Conservation (phyloP, 2,888 invertebrate species). For the Plusia festucae region DNA sequence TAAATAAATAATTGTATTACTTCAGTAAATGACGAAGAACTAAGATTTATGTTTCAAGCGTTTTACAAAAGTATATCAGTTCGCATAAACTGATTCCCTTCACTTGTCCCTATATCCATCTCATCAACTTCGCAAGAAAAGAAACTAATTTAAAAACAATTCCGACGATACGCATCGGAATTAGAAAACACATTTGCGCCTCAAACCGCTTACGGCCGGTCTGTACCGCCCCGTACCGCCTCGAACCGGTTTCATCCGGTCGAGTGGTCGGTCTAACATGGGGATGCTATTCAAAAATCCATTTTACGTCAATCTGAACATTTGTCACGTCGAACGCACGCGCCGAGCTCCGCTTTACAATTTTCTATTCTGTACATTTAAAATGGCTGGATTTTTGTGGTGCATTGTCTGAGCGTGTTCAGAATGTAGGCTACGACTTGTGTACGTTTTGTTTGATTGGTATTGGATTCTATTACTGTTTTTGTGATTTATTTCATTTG, state of each 20-base stretch:
- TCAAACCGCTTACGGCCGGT: conserved; percentile 56
- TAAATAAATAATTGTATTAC: too few species aligned
- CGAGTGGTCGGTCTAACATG: conserved; percentile 74
- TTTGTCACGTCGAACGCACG: conserved; percentile 71
- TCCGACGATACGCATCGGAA: conserved; percentile 53
- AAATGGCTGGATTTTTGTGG: conserved; percentile 34
- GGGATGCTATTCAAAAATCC: conserved; percentile 78
- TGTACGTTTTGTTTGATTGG: conserved; percentile 17
- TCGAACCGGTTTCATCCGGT: conserved; percentile 65
- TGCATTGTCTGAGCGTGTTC: conserved; percentile 48
- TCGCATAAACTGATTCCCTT: background rate
- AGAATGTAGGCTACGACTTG: conserved; percentile 34
- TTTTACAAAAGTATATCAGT: too few species aligned
- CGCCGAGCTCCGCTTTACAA: conserved; percentile 43
- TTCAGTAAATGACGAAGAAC: too few species aligned
- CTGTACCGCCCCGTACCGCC: conserved; percentile 40
- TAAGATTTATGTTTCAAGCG: too few species aligned
- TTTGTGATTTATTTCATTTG: background rate
- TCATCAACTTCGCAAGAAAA: conserved; percentile 24
- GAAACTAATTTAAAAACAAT: conserved; percentile 58
- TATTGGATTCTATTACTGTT: conserved; percentile 36
- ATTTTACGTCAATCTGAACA: conserved; percentile 87
- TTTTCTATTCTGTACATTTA: conserved; percentile 40
- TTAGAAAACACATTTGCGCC: conserved; percentile 70
- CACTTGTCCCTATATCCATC: background rate